phyloP scores from a whole-genome alignment of 37 sponge, comb jelly and placozoan genomes.

The Spongilla lacustris region DNA sequence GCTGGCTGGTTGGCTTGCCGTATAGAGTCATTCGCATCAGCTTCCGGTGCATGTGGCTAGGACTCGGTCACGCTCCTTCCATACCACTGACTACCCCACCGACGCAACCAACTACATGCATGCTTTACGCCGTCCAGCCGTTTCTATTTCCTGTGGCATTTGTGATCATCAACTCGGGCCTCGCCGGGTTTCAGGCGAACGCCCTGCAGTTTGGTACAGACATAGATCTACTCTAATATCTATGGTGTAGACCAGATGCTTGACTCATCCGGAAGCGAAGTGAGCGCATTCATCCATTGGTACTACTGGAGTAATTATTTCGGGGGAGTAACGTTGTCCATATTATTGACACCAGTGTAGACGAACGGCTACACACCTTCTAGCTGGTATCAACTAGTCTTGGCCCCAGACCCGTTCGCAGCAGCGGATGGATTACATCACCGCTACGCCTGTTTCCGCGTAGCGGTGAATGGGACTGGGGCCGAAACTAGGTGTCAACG shows the following conservation, averaged over 20 bases:
- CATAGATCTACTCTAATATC: no score
- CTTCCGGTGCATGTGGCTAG: not conserved
- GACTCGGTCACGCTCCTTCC: not conserved
- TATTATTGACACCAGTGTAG: no score
- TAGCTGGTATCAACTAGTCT: not conserved
- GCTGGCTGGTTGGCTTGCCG: constrained; percentile 1
- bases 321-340: not conserved
- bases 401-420: no score
- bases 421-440: no score
- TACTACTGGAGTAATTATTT: constrained; percentile 9
- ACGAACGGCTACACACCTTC: no score
- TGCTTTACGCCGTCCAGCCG: no score
- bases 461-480: no score
- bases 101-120: no score
- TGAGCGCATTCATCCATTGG: constrained; percentile 19
- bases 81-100: not conserved
- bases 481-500: not conserved
- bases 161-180: not conserved
- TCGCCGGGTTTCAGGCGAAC: constrained; percentile 20
- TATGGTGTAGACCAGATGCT: constrained; percentile 27
- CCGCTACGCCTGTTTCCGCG: no score
- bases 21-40: constrained; percentile 1
- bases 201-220: not conserved
- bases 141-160: not conserved
- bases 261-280: not conserved